Percentiles rank a stretch among this genome's conserved stretches.
Conservation (phyloP, 2,113 vertebrate genomes). For the Corythaeola cristata region DNA sequence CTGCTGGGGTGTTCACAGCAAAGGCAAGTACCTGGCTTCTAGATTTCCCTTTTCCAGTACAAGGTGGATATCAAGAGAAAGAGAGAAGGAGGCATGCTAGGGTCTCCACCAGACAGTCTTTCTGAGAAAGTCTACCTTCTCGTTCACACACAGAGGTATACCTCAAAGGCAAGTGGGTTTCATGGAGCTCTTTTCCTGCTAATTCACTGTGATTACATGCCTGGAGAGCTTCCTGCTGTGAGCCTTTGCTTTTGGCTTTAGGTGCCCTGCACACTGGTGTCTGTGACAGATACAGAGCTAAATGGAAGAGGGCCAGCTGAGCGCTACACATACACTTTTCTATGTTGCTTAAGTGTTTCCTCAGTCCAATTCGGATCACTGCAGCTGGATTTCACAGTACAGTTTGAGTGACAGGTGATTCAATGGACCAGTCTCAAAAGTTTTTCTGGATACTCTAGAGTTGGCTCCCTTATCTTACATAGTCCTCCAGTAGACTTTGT, state of each 20-base stretch:
- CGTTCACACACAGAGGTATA: neutral
- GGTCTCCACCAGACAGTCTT: neutral
- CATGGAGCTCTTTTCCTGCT: neutral
- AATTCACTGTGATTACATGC: neutral
- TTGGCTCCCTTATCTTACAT: neutral
- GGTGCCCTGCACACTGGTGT: neutral
- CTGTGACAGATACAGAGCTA: neutral
- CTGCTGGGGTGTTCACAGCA: neutral
- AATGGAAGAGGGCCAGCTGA: neutral
- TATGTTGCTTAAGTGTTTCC: neutral
- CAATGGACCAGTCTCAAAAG: neutral
- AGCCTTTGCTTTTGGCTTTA: neutral
- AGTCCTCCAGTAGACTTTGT: neutral
- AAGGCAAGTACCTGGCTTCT: neutral
- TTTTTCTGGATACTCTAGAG: neutral
- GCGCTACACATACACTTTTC: neutral
- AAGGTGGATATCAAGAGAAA: neutral
- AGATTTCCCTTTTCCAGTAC: neutral
- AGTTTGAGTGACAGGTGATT: neutral
- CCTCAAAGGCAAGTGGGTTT: neutral
- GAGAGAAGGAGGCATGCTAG: neutral
- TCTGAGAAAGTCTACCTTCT: neutral
- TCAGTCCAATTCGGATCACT: neutral
- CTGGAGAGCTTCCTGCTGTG: neutral
- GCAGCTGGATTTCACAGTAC: neutral